A percentile compares a stretch with the other conserved stretches of the same genome.
Conservation (phyloP, 2,797 vertebrate species). For the Neomorphus geoffroyi region DNA sequence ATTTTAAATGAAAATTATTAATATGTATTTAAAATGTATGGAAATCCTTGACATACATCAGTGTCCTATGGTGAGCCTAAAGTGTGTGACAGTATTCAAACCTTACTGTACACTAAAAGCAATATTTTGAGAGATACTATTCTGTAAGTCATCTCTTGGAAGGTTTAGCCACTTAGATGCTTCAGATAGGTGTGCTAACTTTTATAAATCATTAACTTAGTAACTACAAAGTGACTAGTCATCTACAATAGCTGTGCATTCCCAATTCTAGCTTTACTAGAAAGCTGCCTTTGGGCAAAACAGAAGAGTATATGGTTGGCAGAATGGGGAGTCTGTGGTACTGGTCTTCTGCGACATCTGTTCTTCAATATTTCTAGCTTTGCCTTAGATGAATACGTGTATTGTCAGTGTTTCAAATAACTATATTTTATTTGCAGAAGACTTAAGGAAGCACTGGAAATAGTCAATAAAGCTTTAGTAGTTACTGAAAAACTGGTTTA, state of each 20-base stretch:
- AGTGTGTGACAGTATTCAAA: background rate
- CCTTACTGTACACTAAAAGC: background rate
- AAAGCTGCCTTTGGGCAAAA: background rate
- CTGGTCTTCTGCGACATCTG: background rate
- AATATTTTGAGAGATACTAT: background rate
- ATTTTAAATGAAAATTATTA: background rate
- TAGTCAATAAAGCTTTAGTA: background rate
- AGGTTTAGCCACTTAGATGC: background rate
- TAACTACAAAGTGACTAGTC: background rate
- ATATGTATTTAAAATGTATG: background rate
- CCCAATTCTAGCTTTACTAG: background rate
- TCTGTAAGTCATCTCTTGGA: background rate
- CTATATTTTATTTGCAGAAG: background rate
- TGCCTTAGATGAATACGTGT: background rate
- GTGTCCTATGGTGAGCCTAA: background rate
- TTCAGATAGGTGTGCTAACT: background rate
- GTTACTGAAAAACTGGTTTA: background rate
- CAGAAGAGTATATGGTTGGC: background rate
- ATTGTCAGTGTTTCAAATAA: background rate
- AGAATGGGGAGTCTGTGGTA: background rate
- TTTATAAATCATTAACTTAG: background rate
- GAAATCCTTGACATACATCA: background rate
- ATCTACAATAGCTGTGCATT: background rate
- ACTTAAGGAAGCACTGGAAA: background rate
- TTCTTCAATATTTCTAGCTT: background rate